These are phyloP conservation scores for Copsychus sechellarum DNA, from an alignment of 2,113 vertebrate genomes.

Conservation along the genomic window DNA sequence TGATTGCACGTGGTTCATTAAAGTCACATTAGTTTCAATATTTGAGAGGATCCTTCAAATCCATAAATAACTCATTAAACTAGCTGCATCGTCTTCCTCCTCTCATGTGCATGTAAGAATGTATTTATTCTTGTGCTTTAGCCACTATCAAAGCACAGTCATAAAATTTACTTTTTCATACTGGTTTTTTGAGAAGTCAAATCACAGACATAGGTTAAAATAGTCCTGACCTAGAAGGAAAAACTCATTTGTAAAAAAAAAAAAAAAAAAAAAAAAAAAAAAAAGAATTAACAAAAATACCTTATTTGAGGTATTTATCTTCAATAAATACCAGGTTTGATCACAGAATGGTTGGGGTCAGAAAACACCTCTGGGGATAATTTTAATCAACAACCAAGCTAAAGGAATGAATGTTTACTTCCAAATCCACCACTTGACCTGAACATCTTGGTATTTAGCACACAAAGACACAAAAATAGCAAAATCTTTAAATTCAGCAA, in stretches of 20 bases:
- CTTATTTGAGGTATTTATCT: not conserved
- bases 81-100: not conserved
- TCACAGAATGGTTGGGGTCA: not conserved
- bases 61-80: constrained; percentile 9
- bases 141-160: not conserved
- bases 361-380: not conserved
- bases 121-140: not conserved
- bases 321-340: not conserved
- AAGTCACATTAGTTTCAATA: not conserved
- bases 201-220: not conserved
- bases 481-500: not conserved
- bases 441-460: not conserved
- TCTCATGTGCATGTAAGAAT: not conserved
- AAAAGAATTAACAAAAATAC: not conserved
- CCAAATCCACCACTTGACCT: not conserved
- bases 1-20: not conserved
- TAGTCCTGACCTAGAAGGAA: not conserved
- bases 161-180: not conserved
- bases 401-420: not conserved
- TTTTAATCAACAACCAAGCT: not conserved
- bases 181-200: not conserved
- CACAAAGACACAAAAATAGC: not conserved
- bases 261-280: not conserved
- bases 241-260: not conserved
- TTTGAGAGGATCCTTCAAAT: constrained; percentile 22